These are phyloP conservation scores for Tholera decimalis DNA, from an alignment of 2,888 invertebrate genomes.

Conservation along the genomic window DNA sequence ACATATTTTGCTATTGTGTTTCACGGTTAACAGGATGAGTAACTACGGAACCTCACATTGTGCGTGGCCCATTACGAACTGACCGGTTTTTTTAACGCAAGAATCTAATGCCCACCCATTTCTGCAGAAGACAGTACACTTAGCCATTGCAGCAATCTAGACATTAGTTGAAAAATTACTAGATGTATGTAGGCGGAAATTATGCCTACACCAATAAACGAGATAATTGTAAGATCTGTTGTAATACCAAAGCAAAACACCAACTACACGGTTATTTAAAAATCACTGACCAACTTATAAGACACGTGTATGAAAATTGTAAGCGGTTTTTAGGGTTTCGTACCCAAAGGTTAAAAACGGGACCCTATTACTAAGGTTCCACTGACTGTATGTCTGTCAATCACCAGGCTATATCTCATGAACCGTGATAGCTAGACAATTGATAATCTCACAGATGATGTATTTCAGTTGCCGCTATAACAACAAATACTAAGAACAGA, in stretches of 20 bases:
- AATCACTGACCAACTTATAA: not conserved
- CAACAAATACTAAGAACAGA: too few species aligned
- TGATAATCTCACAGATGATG: too few species aligned
- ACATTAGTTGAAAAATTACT: not conserved
- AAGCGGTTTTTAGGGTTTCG: too few species aligned
- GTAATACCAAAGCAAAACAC: not conserved
- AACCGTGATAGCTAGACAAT: too few species aligned
- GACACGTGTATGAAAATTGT: not conserved
- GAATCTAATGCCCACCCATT: not conserved
- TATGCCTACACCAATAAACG: not conserved
- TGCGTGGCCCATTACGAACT: not conserved
- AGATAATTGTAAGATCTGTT: conserved; percentile 8
- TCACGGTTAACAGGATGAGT: too few species aligned
- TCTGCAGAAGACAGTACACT: not conserved
- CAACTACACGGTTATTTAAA: not conserved
- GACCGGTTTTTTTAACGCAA: not conserved
- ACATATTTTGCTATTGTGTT: too few species aligned
- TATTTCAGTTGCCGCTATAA: too few species aligned
- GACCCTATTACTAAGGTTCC: too few species aligned
- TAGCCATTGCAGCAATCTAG: not conserved
- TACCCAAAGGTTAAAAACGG: too few species aligned
- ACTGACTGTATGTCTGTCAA: too few species aligned
- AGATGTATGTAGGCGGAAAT: not conserved
- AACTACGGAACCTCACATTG: too few species aligned
- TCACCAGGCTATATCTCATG: too few species aligned